Evolutionary conservation across 2,113 vertebrate species (phyloP).

Genomic region (Poeciliopsis turrubarensis): DNA sequence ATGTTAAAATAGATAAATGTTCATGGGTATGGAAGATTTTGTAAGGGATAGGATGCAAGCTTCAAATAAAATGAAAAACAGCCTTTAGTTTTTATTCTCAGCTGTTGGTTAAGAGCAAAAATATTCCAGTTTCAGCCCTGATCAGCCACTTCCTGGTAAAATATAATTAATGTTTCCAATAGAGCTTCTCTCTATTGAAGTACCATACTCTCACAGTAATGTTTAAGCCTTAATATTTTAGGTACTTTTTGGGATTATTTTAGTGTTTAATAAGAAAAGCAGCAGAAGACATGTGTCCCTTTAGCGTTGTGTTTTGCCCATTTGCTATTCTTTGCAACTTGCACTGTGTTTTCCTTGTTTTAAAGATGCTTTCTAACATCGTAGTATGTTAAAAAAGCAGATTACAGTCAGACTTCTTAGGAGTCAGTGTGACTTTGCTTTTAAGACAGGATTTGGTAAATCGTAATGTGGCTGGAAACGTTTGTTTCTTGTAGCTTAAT

Average conservation of each 20-base stretch:
- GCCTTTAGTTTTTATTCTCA: conserved; percentile 13
- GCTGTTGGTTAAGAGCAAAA: conserved; percentile 23
- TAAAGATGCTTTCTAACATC: conserved; percentile 41
- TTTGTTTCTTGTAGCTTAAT: background rate
- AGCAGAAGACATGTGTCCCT: conserved; percentile 47
- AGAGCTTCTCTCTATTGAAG: conserved; percentile 19
- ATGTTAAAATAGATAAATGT: background rate
- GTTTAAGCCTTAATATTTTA: conserved; percentile 37
- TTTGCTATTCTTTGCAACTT: conserved; percentile 54
- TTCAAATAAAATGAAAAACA: background rate
- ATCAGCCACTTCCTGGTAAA: conserved; percentile 26
- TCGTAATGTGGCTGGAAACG: background rate
- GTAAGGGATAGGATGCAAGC: background rate
- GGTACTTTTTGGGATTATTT: conserved; percentile 20
- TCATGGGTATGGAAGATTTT: background rate
- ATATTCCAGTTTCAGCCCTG: conserved; percentile 29
- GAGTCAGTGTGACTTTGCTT: conserved; percentile 32
- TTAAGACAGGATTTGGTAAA: conserved; percentile 9
- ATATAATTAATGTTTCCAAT: conserved; percentile 14
- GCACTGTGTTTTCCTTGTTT: conserved; percentile 74
- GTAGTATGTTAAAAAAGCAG: background rate
- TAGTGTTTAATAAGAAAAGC: conserved; percentile 35
- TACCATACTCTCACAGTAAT: conserved; percentile 34
- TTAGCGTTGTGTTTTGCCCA: conserved; percentile 63
- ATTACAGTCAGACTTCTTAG: conserved; percentile 17